Base-by-base conservation (phyloP, 2,888 invertebrate species). In the Xestia sexstrigata region DNA sequence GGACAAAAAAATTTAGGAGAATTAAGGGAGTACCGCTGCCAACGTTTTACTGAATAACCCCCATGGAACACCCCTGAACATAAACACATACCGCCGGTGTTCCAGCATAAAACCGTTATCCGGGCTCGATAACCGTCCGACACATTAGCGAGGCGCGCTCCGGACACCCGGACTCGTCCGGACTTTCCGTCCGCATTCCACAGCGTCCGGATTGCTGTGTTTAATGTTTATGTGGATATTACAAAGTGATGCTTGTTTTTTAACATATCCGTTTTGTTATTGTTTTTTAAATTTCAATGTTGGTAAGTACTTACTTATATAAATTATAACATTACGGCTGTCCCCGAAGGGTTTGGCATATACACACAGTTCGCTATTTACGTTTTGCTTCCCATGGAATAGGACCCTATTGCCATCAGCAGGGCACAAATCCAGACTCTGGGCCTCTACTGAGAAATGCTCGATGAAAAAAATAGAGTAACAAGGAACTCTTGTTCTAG, bases 101-200 rank as follows among this genome's bases (percentile, higher is more conserved):
- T 60, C 49, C 52, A 69, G n/a, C 70, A 78, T 68, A 78, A 75
- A 72, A 74, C 71, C 45, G 62, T 68, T 76, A 79, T 73, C 81
- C 76, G 73, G 72, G 52, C 47, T 47, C 73, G 79, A 86, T 87
- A 86, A 74, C 75, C 79, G 80, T 60, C 82, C 84, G 76, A 72
- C 84, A 84, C 86, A 87, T 87, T 87, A 87, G 62, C 69, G 70
- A 55, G 66, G 55, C 62, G 71, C 45, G 70, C 68, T 30, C 79
- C 78, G 78, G 87, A 70, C 70, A 45, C 69, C 71, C 74, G 62
- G 76, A 70, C 55, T 58, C 66, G 70, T 42, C 70, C 62, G 76
- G 60, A 58, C 82, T 76, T 82, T 87, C 84, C 87, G 85, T 83
- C 77, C 78, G 73, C 65, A 75, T 42, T 70, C 73, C 55, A 47